Evolutionary conservation across 2,888 invertebrate species (phyloP), one percentile per base, ranked within the genome.

Genomic region (Amiota minor): DNA sequence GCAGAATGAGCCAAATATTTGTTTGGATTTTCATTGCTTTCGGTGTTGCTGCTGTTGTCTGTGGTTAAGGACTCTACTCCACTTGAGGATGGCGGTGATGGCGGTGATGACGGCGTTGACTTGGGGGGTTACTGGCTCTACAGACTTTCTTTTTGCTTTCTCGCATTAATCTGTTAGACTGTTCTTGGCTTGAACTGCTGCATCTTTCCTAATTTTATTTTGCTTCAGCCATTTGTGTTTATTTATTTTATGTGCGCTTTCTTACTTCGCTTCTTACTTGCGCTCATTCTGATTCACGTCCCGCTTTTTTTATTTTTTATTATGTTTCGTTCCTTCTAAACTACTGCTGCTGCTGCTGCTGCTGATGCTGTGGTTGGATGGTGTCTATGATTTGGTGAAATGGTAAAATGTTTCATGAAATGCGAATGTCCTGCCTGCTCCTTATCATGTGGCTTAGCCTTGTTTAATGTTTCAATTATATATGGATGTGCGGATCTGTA

Each of bases 381-480:
- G 35, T 35, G 35, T 8, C 4, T 35, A 35, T 35, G 35, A 35
- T 35, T 35, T 35, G 6, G 2, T 35, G 35, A 35, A 35, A 35
- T 35, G 35, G 35, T 35, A 8, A 35, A 35, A 35, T 35, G 35
- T 8, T 35, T 35, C 35, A 35, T 35, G 6, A 35, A 35, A 35
- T 35, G 35, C 35, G 35, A 35, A 35, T 35, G 35, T 35, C 35
- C 35, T 35, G 35, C 35, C 35, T 35, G 35, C 35, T 35, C 6
- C 35, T 35, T 35, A 35, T 35, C 35, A 35, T 35, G 35, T 35
- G 35, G 77, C 75, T 49, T 23, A 68, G 76, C 74, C 77, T 77
- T 75, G 75, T 76, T 74, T 78, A 80, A 83, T 84, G 82, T 78
- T 82, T 83, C 79, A 80, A 84, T 83, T 81, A 82, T 78, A 20